These are phyloP conservation scores for Bemisia tabaci DNA, from an alignment of 1,140 invertebrate genomes.

Conservation along the genomic window DNA sequence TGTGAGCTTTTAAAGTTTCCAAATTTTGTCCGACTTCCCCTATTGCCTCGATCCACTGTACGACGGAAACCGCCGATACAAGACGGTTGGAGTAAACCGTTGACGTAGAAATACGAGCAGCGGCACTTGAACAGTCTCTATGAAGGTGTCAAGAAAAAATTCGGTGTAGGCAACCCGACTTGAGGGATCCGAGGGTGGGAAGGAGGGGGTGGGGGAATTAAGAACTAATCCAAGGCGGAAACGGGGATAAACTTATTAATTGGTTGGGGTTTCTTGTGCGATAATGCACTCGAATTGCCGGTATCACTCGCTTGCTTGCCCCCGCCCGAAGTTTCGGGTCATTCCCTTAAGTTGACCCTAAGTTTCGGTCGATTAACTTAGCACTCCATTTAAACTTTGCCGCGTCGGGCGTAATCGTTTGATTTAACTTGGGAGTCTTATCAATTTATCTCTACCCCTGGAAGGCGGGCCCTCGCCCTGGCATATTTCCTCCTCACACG, in stretches of 20 bases:
- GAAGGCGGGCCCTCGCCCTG: too few relatives aligned
- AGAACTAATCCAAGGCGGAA: too few relatives aligned
- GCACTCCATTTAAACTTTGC: neutral
- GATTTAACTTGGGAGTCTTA: neutral
- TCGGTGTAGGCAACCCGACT: too few relatives aligned
- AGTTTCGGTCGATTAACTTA: neutral
- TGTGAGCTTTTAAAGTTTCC: too few relatives aligned
- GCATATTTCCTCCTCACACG: neutral
- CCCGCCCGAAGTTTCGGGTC: neutral
- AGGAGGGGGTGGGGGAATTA: too few relatives aligned
- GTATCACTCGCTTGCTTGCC: neutral
- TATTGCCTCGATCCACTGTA: too few relatives aligned
- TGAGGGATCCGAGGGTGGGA: neutral
- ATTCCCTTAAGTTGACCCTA: neutral
- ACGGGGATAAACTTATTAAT: conserved; percentile 1
- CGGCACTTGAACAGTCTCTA: too few relatives aligned
- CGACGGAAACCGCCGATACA: too few relatives aligned
- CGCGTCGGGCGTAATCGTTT: neutral
- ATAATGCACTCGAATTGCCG: neutral
- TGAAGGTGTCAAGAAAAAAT: too few relatives aligned
- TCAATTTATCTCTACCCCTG: neutral
- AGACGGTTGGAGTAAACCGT: too few relatives aligned
- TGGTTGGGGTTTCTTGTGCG: neutral
- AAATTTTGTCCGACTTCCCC: too few relatives aligned
- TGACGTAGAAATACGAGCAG: too few relatives aligned